phyloP scores from a whole-genome alignment of 1,140 invertebrate genomes.

The Drosophila oshimai region DNA sequence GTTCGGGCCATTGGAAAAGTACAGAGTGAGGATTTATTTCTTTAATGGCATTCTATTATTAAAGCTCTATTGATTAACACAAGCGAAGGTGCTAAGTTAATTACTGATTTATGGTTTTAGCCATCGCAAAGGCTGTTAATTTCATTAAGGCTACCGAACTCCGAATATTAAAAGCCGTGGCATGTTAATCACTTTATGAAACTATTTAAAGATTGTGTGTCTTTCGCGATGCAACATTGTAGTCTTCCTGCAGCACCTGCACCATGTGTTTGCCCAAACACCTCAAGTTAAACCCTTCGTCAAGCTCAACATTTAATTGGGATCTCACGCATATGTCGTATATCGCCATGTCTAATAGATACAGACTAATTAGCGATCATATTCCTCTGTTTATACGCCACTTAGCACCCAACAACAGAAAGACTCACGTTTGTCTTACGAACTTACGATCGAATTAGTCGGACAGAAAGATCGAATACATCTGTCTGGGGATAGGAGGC shows the following conservation, averaged over 20 bases:
- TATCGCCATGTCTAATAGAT: slow-evolving; percentile 23
- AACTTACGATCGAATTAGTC: slow-evolving; percentile 12
- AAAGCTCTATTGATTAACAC: slow-evolving; percentile 46
- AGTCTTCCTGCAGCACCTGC: too few species aligned
- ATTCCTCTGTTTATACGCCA: slow-evolving; percentile 20
- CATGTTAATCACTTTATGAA: slow-evolving; percentile 25
- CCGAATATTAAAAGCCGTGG: slow-evolving; percentile 1
- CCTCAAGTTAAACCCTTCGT: neutral
- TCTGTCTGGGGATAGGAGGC: slow-evolving; percentile 24
- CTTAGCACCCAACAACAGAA: slow-evolving; percentile 21
- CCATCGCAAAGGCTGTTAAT: slow-evolving; percentile 33
- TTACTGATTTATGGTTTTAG: slow-evolving; percentile 35
- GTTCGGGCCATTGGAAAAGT: slow-evolving; percentile 34
- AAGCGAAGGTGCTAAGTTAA: slow-evolving; percentile 60
- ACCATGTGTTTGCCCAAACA: neutral
- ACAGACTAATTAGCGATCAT: slow-evolving; percentile 41
- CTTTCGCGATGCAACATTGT: slow-evolving; percentile 1
- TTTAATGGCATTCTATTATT: slow-evolving; percentile 45
- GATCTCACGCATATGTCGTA: slow-evolving; percentile 17
- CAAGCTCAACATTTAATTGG: slow-evolving; percentile 12
- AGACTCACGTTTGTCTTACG: slow-evolving; percentile 30
- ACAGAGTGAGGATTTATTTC: slow-evolving; percentile 13
- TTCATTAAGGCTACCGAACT: slow-evolving; percentile 18
- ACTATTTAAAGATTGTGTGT: slow-evolving; percentile 17
- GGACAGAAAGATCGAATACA: slow-evolving; percentile 22